Base-by-base conservation (phyloP, 2,797 vertebrate species). In the Lates japonicus region DNA sequence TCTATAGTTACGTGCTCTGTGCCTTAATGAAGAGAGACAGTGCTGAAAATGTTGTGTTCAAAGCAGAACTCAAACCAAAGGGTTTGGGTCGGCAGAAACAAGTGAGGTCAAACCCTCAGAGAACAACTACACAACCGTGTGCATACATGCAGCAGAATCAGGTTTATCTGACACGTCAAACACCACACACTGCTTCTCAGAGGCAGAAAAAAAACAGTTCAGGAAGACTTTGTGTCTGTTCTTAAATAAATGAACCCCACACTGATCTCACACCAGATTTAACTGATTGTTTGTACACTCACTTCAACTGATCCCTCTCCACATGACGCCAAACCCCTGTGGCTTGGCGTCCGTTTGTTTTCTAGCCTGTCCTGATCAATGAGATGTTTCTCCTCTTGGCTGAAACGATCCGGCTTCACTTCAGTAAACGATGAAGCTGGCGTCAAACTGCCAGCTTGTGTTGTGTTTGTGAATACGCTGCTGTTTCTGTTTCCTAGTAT, bases 331-430 rank as follows among this genome's bases (percentile, higher is more conserved):
- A 78, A 81, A 62, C 55, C 52, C 70, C 64, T 55, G 41, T 2
- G 20, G 39, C 65, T 54, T 62, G 39, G 60, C 42, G 42, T 41
- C 2, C 8, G 16, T 61, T 54, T 49, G 31, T 64, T 73, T 70
- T 61, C 58, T 25, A 65, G 41, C 12, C 22, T 48, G 44, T 42
- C 16, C 29, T 54, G 20, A 81, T 74, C 31, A 60, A 73, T 44
- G 39, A 17, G 29, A 68, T 20, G 39, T 74, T 76, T 76, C 17
- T 37, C 19, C 80, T 71, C 12, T 39, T 46, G 69, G 25, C 14
- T 51, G 5, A 73, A 75, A 39, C 60, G 1, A 37, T n/a, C 41
- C 0, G 0, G 13, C 60, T 70, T 66, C 57, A 35, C 31, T 55
- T 46, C 2, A 39, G 20, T 33, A 49, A 61, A 29, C 16, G 10